Evolutionary conservation across 2,797 vertebrate genomes (phyloP).

Genomic region (Myotis daubentonii): DNA sequence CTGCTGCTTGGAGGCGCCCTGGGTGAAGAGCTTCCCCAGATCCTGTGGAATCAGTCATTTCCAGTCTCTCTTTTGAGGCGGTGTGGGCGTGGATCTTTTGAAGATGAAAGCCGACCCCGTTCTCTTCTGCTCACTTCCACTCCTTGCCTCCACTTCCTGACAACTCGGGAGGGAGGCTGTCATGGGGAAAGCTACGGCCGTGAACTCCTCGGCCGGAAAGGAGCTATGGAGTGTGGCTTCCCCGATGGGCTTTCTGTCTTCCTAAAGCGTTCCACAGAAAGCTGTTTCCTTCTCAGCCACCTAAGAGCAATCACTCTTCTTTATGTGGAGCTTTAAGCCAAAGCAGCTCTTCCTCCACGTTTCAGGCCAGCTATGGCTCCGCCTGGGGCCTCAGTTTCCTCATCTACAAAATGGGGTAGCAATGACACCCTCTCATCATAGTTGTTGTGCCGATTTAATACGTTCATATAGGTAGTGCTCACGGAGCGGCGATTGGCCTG

Average conservation of each 20-base stretch:
- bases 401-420: not conserved
- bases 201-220: not conserved
- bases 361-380: not conserved
- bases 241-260: not conserved
- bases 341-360: not conserved
- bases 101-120: not conserved
- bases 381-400: not conserved
- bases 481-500: not conserved
- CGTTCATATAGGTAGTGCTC: rapidly evolving
- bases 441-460: not conserved
- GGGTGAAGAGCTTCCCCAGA: not conserved
- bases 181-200: not conserved
- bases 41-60: not conserved
- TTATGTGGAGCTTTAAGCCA: not conserved
- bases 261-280: not conserved
- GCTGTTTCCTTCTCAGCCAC: not conserved
- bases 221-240: conserved; percentile 3
- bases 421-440: not conserved
- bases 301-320: not conserved
- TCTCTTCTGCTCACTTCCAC: not conserved
- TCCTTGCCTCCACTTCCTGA: not conserved
- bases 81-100: not conserved
- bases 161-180: not conserved
- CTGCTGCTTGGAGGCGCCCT: not conserved
- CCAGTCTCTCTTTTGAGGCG: not conserved